These are phyloP conservation scores for Oreortyx pictus DNA, from an alignment of 2,797 vertebrate genomes.

Conservation along the genomic window DNA sequence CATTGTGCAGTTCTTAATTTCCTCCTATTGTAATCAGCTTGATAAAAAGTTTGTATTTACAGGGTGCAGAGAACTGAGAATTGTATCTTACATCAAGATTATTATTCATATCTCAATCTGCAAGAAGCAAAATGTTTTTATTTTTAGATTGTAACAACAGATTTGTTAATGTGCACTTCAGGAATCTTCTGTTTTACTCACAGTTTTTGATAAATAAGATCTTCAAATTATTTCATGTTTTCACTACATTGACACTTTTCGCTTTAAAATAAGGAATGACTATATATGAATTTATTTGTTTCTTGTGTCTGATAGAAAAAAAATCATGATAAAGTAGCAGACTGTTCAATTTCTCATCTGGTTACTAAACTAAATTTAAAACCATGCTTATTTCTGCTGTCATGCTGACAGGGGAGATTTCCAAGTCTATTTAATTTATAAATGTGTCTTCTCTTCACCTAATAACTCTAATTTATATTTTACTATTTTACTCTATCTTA, in stretches of 20 bases:
- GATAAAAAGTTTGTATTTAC: background rate
- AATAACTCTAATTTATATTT: background rate
- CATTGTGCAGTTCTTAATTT: background rate
- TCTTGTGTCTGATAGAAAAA: background rate
- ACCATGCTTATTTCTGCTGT: background rate
- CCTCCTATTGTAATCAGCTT: background rate
- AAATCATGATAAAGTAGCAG: background rate
- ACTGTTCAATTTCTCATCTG: background rate
- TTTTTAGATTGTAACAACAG: background rate
- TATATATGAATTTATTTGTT: background rate
- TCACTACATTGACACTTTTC: background rate
- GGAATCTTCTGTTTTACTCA: background rate
- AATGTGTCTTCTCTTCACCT: background rate
- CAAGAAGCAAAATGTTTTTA: background rate
- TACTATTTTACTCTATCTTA: background rate
- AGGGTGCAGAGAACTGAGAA: background rate
- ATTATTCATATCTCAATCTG: background rate
- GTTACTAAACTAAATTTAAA: conserved; percentile 8
- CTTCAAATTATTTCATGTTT: background rate
- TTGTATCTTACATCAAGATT: background rate
- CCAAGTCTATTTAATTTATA: background rate
- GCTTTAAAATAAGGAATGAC: background rate
- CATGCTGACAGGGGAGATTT: background rate
- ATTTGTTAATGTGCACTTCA: background rate
- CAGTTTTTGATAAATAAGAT: background rate